These are phyloP conservation scores for Cryptotis parvus DNA, from an alignment of 2,113 vertebrate genomes.

Conservation along the genomic window DNA sequence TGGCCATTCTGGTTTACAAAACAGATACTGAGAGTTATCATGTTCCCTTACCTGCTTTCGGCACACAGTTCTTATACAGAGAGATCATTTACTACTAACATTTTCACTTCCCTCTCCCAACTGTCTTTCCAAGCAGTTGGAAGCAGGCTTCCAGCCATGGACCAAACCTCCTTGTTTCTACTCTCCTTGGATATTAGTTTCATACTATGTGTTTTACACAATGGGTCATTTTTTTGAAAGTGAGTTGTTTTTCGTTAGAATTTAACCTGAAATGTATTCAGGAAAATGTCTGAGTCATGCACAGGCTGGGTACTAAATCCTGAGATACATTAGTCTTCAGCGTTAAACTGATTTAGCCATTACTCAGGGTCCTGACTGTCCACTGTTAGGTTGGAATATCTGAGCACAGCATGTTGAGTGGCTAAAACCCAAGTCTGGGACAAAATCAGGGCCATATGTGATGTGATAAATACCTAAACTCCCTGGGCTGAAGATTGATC, in stretches of 20 bases:
- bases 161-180: too few relatives aligned
- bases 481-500: neutral
- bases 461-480: neutral
- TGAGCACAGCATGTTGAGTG: neutral
- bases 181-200: too few relatives aligned
- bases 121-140: too few relatives aligned
- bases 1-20: too few relatives aligned
- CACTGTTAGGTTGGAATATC: neutral
- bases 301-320: neutral
- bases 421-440: neutral
- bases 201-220: too few relatives aligned
- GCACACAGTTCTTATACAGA: too few relatives aligned
- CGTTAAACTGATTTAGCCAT: neutral
- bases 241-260: neutral
- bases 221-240: too few relatives aligned
- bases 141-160: too few relatives aligned
- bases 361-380: neutral
- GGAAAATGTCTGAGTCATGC: neutral
- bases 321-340: neutral
- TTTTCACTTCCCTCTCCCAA: too few relatives aligned
- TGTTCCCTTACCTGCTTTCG: too few relatives aligned
- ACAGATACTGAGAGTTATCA: too few relatives aligned
- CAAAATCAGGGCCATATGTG: neutral
- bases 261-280: neutral
- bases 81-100: too few relatives aligned